Evolutionary conservation across 1,140 invertebrate species (phyloP).

Genomic region (Drosophila erecta): DNA sequence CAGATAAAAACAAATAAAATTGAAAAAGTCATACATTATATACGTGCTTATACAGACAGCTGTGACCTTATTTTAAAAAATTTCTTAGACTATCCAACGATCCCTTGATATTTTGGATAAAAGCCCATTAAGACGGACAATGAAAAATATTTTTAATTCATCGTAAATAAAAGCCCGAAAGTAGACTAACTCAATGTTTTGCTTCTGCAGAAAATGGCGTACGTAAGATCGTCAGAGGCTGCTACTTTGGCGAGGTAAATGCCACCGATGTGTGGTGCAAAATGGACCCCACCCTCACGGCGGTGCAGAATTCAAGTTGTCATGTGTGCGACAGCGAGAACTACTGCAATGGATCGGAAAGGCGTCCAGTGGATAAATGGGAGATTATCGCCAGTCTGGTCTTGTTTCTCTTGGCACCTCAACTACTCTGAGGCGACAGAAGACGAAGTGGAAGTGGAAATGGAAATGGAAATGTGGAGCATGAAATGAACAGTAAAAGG

Average conservation of each 20-base stretch:
- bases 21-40: no score
- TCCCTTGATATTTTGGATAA: no score
- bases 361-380: constrained; percentile 20
- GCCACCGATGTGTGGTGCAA: constrained; percentile 67
- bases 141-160: no score
- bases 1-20: no score
- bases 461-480: not conserved
- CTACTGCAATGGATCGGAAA: constrained; percentile 62
- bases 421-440: constrained; percentile 10
- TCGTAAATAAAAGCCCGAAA: no score
- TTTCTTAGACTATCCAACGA: no score
- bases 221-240: constrained; percentile 66
- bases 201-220: constrained; percentile 62
- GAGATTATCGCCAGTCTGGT: constrained; percentile 32
- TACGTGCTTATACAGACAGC: no score
- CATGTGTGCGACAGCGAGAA: constrained; percentile 73
- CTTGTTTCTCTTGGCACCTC: constrained; percentile 34
- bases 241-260: constrained; percentile 78
- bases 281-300: constrained; percentile 66
- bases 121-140: no score
- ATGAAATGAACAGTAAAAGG: constrained; percentile 16
- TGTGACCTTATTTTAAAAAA: no score
- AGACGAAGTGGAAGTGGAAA: not conserved
- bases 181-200: constrained; percentile 47
- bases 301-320: constrained; percentile 64